Base-by-base conservation (phyloP, 2,113 vertebrate species). In the Nipponia nippon region DNA sequence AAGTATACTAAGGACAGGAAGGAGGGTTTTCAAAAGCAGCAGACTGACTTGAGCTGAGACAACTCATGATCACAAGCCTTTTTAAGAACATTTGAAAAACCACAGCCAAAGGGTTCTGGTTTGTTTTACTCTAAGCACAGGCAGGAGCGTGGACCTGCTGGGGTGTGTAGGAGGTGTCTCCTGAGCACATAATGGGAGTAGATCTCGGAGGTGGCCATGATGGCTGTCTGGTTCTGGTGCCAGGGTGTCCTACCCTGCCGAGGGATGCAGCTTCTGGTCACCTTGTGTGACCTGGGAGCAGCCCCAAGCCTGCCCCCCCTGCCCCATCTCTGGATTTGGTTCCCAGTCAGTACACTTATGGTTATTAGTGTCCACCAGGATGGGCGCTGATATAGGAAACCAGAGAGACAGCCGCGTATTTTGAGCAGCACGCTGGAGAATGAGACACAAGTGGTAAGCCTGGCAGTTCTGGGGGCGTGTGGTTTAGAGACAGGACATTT, bases 391-490 rank as follows among this genome's bases (percentile, higher is more conserved):
- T 32, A 29, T 0, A 26, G 7, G 44, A 61, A 80, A 65, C 30
- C 36, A n/a, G 58, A 65, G 40, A 69, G 9, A 29, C 32, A 46
- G 61, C 23, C 4, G 2, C 12, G 3, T 36, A 47, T 67, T 89
- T 71, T 75, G 29, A 16, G 5, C 16, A 52, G 21, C 36, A 72
- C n/a, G 16, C 5, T 49, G 58, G 40, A 56, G 49, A 73, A 42
- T 7, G 13, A 76, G 36, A 46, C 8, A 20, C 14, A 55, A 63
- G 25, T 16, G 34, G 19, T 38, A 44, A 76, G 7, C 17, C 20
- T 84, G 49, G 15, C 58, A 17, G 36, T 89, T 71, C 42, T 46
- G 12, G 32, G 47, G 19, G 3, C 0, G 0, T 16, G 11, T 34
- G 47, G 4, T 66, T 94, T 80, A n/a, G 36, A 90, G 29, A 73